phyloP scores from a whole-genome alignment of 2,888 invertebrate genomes.

The Epinotia brunnichana region DNA sequence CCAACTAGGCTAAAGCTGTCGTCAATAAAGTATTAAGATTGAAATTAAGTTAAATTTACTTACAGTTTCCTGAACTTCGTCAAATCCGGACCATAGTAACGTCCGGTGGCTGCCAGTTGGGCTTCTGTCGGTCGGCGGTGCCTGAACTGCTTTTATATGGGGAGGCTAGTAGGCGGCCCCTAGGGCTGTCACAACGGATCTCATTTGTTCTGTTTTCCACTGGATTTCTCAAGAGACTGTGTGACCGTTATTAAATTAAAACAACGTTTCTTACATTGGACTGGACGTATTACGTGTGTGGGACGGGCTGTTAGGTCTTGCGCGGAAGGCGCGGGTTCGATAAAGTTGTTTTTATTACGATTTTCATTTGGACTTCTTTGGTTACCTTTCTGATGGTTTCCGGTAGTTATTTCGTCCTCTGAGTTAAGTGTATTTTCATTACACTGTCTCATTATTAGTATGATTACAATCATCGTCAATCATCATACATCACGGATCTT shows the following conservation, averaged over 20 bases:
- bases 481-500: too few relatives aligned
- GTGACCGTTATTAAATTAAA: conserved; percentile 81
- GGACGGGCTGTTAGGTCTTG: conserved; percentile 55
- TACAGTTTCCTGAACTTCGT: conserved; percentile 32
- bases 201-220: conserved; percentile 61
- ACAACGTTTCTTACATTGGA: conserved; percentile 71
- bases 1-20: too few relatives aligned
- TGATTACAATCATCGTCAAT: too few relatives aligned
- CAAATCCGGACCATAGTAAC: conserved; percentile 36
- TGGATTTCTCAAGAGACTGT: conserved; percentile 55
- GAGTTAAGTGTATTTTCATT: background rate
- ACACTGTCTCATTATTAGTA: too few relatives aligned
- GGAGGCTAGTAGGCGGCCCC: conserved; percentile 57
- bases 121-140: conserved; percentile 53
- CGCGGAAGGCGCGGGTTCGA: conserved; percentile 37
- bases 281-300: conserved; percentile 54
- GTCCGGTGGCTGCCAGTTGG: conserved; percentile 35
- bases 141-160: conserved; percentile 67
- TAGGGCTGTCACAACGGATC: conserved; percentile 69
- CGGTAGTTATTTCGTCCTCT: background rate
- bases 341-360: background rate
- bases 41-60: conserved; percentile 11
- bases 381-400: background rate
- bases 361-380: background rate
- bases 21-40: too few relatives aligned